Evolutionary conservation across 1,140 invertebrate species (phyloP).

Genomic region (Himalopsyche phryganea): DNA sequence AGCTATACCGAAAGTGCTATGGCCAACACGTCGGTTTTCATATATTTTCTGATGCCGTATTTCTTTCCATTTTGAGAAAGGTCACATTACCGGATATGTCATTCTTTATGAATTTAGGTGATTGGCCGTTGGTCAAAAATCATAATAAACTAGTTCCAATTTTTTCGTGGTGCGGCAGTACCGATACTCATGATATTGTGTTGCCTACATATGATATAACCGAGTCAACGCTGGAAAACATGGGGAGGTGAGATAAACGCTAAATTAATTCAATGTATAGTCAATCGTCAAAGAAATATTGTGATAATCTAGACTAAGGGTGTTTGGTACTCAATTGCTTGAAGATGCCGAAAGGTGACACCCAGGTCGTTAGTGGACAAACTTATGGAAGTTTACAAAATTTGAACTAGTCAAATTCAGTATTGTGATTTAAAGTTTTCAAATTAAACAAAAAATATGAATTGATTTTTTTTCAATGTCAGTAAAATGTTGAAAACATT

Average conservation of each 20-base stretch:
- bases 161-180: conserved; percentile 95
- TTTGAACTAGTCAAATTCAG: too few species aligned
- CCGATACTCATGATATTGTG: conserved; percentile 81
- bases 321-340: too few species aligned
- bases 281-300: too few species aligned
- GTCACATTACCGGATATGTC: conserved; percentile 83
- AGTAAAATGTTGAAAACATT: too few species aligned
- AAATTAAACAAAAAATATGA: too few species aligned
- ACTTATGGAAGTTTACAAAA: too few species aligned
- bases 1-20: conserved; percentile 85
- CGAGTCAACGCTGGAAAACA: conserved; percentile 85
- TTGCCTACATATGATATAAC: conserved; percentile 95
- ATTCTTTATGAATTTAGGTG: conserved; percentile 90
- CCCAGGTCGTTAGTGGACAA: too few species aligned
- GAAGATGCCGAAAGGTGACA: too few species aligned
- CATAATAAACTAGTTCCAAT: conserved; percentile 66
- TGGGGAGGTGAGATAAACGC: conserved; percentile 66
- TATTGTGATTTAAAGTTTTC: too few species aligned
- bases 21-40: conserved; percentile 95
- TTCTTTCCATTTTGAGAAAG: conserved; percentile 81
- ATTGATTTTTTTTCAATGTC: too few species aligned
- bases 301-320: too few species aligned
- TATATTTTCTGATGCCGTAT: conserved; percentile 89
- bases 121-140: conserved; percentile 82
- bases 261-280: conserved; percentile 12